Percentiles rank a stretch among this genome's conserved stretches.
Evolutionary conservation across 2,797 vertebrate genomes (phyloP).

Genomic region (Clarias fuscus): DNA sequence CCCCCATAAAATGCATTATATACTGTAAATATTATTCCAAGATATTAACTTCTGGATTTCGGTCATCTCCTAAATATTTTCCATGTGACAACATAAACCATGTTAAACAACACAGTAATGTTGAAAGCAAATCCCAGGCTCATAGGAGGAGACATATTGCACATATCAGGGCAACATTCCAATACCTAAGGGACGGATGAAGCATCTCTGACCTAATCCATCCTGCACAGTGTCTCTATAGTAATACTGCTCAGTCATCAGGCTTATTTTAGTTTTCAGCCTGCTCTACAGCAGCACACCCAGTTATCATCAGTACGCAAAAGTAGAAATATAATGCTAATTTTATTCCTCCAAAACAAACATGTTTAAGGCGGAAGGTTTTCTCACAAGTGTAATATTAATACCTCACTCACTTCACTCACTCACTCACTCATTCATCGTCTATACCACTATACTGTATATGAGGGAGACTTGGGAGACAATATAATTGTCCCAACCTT

Average conservation of each 20-base stretch:
- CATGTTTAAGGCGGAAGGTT: constrained; percentile 12
- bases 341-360: not conserved
- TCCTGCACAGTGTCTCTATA: constrained; percentile 16
- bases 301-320: constrained; percentile 24
- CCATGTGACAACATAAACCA: constrained; percentile 5
- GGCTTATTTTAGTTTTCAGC: constrained; percentile 40
- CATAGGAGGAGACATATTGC: constrained; percentile 25
- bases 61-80: not conserved
- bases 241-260: constrained; percentile 35
- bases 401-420: constrained; percentile 2
- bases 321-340: not conserved
- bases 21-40: constrained; percentile 15
- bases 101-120: not conserved
- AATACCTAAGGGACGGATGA: constrained; percentile 18
- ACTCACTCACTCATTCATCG: too few species aligned
- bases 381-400: constrained; percentile 38
- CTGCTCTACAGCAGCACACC: constrained; percentile 26
- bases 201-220: constrained; percentile 20
- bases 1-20: not conserved
- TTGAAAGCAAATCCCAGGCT: constrained; percentile 12
- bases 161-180: constrained; percentile 24
- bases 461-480: too few species aligned
- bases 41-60: not conserved
- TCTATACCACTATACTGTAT: too few species aligned
- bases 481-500: too few species aligned